Evolutionary conservation across 2,888 invertebrate genomes (phyloP).

Genomic region (Endotricha flammealis): DNA sequence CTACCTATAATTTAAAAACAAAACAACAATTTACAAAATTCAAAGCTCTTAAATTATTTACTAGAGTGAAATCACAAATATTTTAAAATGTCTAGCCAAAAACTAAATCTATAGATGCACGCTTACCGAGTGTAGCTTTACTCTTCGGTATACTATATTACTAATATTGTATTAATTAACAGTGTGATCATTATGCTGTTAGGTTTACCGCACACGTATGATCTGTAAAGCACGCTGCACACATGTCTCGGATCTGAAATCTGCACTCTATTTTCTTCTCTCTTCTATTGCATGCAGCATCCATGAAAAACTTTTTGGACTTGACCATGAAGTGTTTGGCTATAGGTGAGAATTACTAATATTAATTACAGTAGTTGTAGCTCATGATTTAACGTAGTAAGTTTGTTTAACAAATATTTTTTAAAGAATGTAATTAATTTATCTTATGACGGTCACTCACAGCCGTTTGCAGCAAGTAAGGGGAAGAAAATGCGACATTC

Average conservation of each 20-base stretch:
- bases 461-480: no score
- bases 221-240: slow-evolving; percentile 40
- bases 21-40: no score
- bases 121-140: slow-evolving; percentile 12
- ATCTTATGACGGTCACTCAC: no score
- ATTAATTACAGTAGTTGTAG: slow-evolving; percentile 2
- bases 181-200: slow-evolving; percentile 26
- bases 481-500: no score
- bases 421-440: no score
- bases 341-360: slow-evolving; percentile 77
- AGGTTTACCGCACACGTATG: slow-evolving; percentile 28
- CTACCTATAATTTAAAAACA: no score
- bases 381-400: slow-evolving; percentile 1
- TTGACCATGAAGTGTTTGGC: slow-evolving; percentile 87
- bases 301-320: slow-evolving; percentile 88
- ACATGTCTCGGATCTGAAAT: slow-evolving; percentile 36
- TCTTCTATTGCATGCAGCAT: slow-evolving; percentile 86
- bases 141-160: slow-evolving; percentile 1
- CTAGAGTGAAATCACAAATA: background rate
- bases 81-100: background rate
- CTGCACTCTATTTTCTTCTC: slow-evolving; percentile 72
- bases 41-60: background rate
- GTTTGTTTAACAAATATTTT: no score
- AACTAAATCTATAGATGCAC: slow-evolving; percentile 14
- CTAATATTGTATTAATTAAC: slow-evolving; percentile 7